A percentile compares a stretch with the other conserved stretches of the same genome.
Evolutionary conservation across 2,797 vertebrate species (phyloP).

Genomic region (Sebastes ruberrimus): DNA sequence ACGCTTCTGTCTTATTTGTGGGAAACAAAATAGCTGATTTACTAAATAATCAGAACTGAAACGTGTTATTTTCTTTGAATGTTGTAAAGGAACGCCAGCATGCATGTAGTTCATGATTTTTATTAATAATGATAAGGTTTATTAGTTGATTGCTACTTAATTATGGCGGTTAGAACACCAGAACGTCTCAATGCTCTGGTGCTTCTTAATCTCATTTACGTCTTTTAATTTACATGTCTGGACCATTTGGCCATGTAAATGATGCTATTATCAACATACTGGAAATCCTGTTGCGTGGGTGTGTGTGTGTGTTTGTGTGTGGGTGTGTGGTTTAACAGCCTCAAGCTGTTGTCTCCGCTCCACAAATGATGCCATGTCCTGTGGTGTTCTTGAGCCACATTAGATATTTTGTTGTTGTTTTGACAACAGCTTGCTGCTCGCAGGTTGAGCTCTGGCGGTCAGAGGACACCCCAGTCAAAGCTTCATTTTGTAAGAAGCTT

Average conservation of each 20-base stretch:
- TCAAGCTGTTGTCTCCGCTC: neutral
- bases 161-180: slow-evolving; percentile 18
- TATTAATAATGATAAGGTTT: slow-evolving; percentile 10
- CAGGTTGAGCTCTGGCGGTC: neutral
- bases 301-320: rapidly evolving
- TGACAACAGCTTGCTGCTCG: neutral
- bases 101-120: neutral
- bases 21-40: neutral
- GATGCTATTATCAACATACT: slow-evolving; percentile 24
- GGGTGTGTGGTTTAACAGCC: neutral
- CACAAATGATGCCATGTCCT: neutral
- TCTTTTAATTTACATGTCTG: slow-evolving; percentile 58
- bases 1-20: neutral
- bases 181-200: slow-evolving; percentile 7
- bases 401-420: neutral
- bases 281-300: slow-evolving; percentile 22
- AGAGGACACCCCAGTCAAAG: neutral
- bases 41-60: neutral
- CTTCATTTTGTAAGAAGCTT: neutral
- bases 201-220: slow-evolving; percentile 40
- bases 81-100: neutral
- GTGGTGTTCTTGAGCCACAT: neutral
- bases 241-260: slow-evolving; percentile 34
- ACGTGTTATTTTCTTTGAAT: neutral
- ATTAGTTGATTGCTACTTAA: slow-evolving; percentile 41